Evolutionary conservation across 1,140 invertebrate genomes (phyloP), one percentile per base, ranked within the genome.

Genomic region (Pristionchus pacificus): DNA sequence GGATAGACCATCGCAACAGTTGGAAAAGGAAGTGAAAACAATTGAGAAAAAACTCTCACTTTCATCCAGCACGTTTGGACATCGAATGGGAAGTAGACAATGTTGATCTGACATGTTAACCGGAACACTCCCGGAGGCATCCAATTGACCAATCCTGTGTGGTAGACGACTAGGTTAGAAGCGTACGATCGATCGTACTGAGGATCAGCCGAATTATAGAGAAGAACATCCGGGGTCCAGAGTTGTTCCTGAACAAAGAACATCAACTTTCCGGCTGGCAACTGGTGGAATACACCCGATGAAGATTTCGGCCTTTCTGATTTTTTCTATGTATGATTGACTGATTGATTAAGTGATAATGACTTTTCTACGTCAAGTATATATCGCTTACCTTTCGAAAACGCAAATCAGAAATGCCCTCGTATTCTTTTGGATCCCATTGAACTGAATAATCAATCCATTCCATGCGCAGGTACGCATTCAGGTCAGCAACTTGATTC

Each of bases 131-230:
- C 75, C 61, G 95, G 94, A 77, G 94, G 95, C 81, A 97, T 91
- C 88, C 95, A 97, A 74, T 92, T 88, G 86, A 93, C 95, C 79
- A 90, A 92, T 74, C 95, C 95, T 87, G 95, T 93, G 87, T 91
- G 90, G 78, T 90, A 90, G 74, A 98, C 92, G 76, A 97, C 93
- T 82, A 97, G 92, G 87, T 97, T 97, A 74, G 93, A 96, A 77
- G 91, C 92, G 86, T 91, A 97, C 77, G 93, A 97, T 78, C 93
- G 92, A 86, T 97, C 95, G 88, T 97, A 97, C 80, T 91, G 92
- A 87, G 97, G 93, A 87, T 97, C 94, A 82, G 95, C 95, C 92
- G 93, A 95, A 89, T 98, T 98, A 88, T 97, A 98, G 90, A 98
- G 95, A 80, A 97, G 92, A 77, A 97, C 92, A 87, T 97, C 95